phyloP scores from a whole-genome alignment of 2,888 invertebrate genomes.

The Pycnomerus fuliginosus region DNA sequence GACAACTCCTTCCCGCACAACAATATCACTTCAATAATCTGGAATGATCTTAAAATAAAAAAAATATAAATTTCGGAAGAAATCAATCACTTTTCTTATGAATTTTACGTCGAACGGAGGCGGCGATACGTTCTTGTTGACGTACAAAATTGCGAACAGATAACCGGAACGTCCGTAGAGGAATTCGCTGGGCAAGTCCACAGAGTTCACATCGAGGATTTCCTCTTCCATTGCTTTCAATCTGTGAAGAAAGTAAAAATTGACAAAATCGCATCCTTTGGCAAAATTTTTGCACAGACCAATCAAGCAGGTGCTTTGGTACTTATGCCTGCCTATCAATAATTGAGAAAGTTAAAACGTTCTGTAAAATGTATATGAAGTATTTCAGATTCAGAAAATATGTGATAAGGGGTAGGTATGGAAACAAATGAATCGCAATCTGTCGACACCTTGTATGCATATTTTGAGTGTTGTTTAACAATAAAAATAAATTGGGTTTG shows the following conservation, averaged over 20 bases:
- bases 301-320: too few species aligned
- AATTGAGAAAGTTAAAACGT: too few species aligned
- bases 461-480: too few species aligned
- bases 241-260: conserved; percentile 38
- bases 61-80: conserved; percentile 4
- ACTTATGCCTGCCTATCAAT: too few species aligned
- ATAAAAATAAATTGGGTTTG: too few species aligned
- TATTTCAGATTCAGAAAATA: too few species aligned
- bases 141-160: conserved; percentile 73
- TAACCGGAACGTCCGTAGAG: conserved; percentile 85
- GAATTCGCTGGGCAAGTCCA: conserved; percentile 75
- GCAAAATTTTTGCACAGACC: too few species aligned
- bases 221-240: conserved; percentile 57
- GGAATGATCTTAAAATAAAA: conserved; percentile 26
- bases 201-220: conserved; percentile 55
- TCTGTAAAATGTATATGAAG: too few species aligned
- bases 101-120: conserved; percentile 60
- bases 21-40: conserved; percentile 66
- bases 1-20: conserved; percentile 66
- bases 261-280: too few species aligned
- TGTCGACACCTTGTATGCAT: too few species aligned
- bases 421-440: too few species aligned
- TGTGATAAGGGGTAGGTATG: too few species aligned
- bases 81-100: conserved; percentile 58
- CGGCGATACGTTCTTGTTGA: conserved; percentile 65